Conservation (phyloP, 2,888 invertebrate genomes). For the Lutraria lutraria region DNA sequence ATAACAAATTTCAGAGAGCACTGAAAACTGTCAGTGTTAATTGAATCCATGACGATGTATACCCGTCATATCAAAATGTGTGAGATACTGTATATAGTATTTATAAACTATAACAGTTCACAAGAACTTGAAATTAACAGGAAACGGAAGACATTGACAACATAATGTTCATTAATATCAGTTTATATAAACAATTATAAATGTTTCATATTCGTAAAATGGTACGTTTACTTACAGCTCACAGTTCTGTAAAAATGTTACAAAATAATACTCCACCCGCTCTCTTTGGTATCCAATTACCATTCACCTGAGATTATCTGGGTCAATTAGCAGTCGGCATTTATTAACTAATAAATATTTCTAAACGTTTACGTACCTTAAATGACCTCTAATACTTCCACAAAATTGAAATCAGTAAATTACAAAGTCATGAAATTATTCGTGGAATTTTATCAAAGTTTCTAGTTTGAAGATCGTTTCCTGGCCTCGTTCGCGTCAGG, state of each 20-base stretch:
- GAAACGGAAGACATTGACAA: background rate
- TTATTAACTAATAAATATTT: background rate
- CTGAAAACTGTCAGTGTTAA: background rate
- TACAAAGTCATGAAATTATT: constrained; percentile 28
- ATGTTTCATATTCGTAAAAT: background rate
- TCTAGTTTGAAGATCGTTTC: constrained; percentile 44
- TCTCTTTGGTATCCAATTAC: constrained; percentile 41
- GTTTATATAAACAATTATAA: background rate
- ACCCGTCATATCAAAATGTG: no score
- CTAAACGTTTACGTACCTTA: background rate
- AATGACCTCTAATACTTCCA: background rate
- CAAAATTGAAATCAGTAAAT: background rate
- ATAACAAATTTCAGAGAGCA: no score
- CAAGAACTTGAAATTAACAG: background rate
- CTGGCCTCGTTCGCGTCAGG: constrained; percentile 63
- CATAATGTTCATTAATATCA: background rate
- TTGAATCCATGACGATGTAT: background rate
- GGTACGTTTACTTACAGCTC: background rate
- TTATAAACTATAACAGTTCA: no score
- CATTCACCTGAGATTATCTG: constrained; percentile 35
- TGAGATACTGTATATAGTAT: no score
- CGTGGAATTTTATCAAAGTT: constrained; percentile 44
- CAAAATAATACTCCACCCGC: constrained; percentile 31
- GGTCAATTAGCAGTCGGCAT: constrained; percentile 33
- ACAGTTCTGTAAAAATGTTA: background rate